Conservation (phyloP, 1,140 invertebrate genomes). For the Leptopilina boulardi region DNA sequence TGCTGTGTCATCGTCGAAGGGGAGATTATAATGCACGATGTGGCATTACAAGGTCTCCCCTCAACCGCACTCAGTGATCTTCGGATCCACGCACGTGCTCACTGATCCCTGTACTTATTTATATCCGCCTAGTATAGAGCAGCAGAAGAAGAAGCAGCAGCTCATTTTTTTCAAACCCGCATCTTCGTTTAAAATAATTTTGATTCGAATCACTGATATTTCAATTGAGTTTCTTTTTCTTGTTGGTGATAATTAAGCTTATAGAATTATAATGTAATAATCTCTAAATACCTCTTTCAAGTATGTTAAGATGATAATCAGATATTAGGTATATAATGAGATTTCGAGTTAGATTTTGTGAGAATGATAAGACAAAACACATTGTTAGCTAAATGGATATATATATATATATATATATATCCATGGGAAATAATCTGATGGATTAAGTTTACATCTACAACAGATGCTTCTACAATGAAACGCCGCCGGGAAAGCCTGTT, state of each 20-base stretch:
- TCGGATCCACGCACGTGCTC: slow-evolving; percentile 38
- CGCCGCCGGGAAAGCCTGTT: background rate
- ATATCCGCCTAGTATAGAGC: slow-evolving; percentile 28
- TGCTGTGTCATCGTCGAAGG: slow-evolving; percentile 27
- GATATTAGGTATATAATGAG: slow-evolving; percentile 2
- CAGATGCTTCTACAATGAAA: background rate
- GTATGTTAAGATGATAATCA: too few species aligned
- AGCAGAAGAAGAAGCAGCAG: too few species aligned
- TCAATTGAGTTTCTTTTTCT: too few species aligned
- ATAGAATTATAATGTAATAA: too few species aligned
- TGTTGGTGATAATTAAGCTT: too few species aligned
- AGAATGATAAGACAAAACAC: background rate
- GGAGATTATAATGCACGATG: slow-evolving; percentile 33
- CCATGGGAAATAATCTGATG: slow-evolving; percentile 8
- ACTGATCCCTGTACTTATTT: slow-evolving; percentile 42
- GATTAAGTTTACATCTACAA: slow-evolving; percentile 1
- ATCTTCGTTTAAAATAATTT: too few species aligned
- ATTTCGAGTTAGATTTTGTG: background rate
- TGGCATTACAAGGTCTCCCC: slow-evolving; percentile 35
- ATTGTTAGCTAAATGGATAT: background rate
- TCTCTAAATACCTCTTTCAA: too few species aligned
- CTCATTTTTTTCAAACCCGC: background rate
- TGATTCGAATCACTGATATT: too few species aligned
- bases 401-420: too few species aligned
- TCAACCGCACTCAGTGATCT: slow-evolving; percentile 19